phyloP scores from a whole-genome alignment of 2,113 vertebrate species.

The Atrichornis clamosus region DNA sequence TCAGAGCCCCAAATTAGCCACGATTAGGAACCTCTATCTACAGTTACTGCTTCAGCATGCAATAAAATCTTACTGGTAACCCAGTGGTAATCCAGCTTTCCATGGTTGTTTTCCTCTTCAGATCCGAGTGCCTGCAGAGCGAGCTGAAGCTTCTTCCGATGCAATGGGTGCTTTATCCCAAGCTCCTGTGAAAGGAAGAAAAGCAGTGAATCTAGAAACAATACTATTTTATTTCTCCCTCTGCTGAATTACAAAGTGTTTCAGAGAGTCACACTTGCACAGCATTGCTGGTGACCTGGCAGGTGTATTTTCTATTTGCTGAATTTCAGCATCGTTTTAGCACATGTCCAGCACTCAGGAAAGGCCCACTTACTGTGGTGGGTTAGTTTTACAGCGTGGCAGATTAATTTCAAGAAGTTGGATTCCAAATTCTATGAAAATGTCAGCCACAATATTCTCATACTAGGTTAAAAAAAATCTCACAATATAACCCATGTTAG shows the following conservation, averaged over 20 bases:
- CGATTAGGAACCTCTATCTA: not conserved
- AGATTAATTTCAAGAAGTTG: not conserved
- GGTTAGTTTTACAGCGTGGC: not conserved
- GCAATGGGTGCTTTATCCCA: constrained; percentile 91
- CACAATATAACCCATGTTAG: not conserved
- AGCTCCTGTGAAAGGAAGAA: constrained; percentile 81
- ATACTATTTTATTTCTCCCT: not conserved
- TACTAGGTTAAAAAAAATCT: not conserved
- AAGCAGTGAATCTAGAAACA: not conserved
- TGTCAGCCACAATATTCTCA: not conserved
- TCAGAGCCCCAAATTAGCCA: not conserved
- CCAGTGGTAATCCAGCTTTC: constrained; percentile 96
- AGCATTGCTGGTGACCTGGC: not conserved
- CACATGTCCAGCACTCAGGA: not conserved
- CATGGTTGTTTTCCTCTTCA: constrained; percentile 92
- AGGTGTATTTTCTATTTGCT: not conserved
- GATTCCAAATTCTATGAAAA: not conserved
- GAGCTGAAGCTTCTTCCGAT: constrained; percentile 96
- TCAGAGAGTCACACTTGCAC: not conserved
- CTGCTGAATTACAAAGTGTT: not conserved
- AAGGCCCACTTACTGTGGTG: not conserved
- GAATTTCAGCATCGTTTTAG: not conserved
- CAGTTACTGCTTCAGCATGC: not conserved
- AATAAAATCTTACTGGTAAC: constrained; percentile 86
- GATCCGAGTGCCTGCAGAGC: constrained; percentile 94